Base-by-base conservation (phyloP, 64 coral and sea anemone genomes). In the Stichodactyla mertensii region DNA sequence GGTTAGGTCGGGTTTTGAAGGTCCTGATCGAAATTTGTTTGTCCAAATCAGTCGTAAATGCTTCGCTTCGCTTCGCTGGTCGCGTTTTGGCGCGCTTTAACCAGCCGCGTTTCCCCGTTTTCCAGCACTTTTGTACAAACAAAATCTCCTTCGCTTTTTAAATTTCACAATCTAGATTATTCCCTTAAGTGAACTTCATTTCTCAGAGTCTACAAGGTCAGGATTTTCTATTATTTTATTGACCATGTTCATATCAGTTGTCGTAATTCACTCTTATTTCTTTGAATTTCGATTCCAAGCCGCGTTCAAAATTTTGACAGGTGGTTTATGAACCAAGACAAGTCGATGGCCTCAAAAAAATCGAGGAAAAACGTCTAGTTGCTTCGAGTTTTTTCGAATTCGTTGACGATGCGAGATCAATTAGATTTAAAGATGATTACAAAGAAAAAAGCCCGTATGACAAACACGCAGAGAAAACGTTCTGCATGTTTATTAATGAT, bases 31-130 rank as follows among this genome's bases (percentile, higher is more conserved):
- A 74, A 74, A 74, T 13, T 11, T 28, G 24, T 2, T 10, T 6
- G 10, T 31, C 23, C 12, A 74, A 74, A 74, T 26, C 69, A 31
- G 12, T 23, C 7, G 16, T 9, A 12, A 81, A 31, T 55, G 78
- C 16, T 19, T 81, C 52, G 78, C 78, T 81, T 81, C 15, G 53
- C 78, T 81, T 81, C 15, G 54, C 45, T 81, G 51, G 53, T 81
- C 26, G 78, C 12, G 78, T 55, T 81, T 74, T 81, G 78, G 78
- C 78, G 78, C 78, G 78, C 78, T 81, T 53, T 54, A 45, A 26
- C 51, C 0, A 15, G 14, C 53, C 51, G 51, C 53, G 36, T 31
- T 81, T 81, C 53, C 78, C 19, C 78, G 16, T 81, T 81, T 81
- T 7, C 78, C 20, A n/a, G 24, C 24, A 74, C 14, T 27, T 36